phyloP scores from a whole-genome alignment of 2,888 invertebrate genomes.

The Hanleya hanleyi region DNA sequence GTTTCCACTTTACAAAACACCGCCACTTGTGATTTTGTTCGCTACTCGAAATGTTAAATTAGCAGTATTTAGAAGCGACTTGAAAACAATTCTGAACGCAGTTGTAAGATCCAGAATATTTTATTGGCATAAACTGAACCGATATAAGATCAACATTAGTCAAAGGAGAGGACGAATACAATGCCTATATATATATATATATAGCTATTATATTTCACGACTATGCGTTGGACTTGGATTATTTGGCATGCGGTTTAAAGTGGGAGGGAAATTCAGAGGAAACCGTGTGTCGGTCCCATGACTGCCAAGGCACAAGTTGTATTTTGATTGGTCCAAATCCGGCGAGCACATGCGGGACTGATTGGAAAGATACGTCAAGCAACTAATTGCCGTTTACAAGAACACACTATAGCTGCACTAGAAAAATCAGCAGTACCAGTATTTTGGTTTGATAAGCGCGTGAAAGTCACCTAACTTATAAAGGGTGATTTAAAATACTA shows the following conservation, averaged over 20 bases:
- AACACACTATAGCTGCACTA: neutral
- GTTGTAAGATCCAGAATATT: neutral
- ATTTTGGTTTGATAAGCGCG: neutral
- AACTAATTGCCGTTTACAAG: neutral
- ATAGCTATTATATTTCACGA: too few relatives aligned
- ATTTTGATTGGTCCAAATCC: neutral
- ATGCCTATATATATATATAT: too few relatives aligned
- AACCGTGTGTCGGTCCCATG: neutral
- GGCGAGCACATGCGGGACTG: neutral
- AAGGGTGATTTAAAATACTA: neutral
- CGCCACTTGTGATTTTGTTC: too few relatives aligned
- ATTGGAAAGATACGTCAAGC: conserved; percentile 2
- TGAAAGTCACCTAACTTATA: neutral
- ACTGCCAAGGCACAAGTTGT: too few relatives aligned
- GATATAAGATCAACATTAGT: too few relatives aligned
- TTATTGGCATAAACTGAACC: neutral
- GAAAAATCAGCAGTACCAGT: neutral
- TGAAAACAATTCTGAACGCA: neutral
- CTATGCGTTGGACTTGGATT: too few relatives aligned
- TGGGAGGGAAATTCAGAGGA: neutral
- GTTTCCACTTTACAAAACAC: too few relatives aligned
- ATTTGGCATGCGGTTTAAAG: too few relatives aligned
- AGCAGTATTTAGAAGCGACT: too few relatives aligned
- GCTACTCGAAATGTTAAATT: too few relatives aligned
- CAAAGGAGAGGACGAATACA: too few relatives aligned